Evolutionary conservation across 1,140 invertebrate genomes (phyloP).

Genomic region (Odontomachus brunneus): DNA sequence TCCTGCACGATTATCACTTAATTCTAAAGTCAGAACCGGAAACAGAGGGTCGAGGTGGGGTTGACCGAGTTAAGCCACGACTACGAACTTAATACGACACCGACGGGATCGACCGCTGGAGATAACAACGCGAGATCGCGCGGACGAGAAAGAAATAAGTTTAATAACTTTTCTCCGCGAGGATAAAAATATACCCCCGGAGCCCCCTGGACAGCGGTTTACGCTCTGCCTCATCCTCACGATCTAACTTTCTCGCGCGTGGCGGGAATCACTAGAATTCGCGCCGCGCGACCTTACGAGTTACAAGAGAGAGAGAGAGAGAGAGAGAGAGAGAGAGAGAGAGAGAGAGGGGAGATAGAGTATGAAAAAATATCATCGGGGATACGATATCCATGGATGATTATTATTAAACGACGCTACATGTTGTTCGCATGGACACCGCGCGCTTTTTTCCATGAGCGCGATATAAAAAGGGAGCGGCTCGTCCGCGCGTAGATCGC

Average conservation of each 20-base stretch:
- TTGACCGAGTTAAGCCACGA: neutral
- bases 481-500: conserved; percentile 40
- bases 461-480: conserved; percentile 42
- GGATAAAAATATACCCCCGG: conserved; percentile 11
- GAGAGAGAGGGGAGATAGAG: conserved; percentile 18
- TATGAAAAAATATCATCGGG: conserved; percentile 49
- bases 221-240: neutral
- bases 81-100: neutral
- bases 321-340: neutral
- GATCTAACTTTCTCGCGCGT: neutral
- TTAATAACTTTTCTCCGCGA: conserved; percentile 27
- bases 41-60: neutral
- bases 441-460: conserved; percentile 37
- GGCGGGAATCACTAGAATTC: conserved; percentile 30
- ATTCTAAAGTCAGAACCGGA: neutral
- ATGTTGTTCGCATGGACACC: conserved; percentile 21
- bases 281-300: conserved; percentile 21
- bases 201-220: neutral
- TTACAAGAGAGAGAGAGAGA: conserved; percentile 16
- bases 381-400: conserved; percentile 33
- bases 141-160: neutral
- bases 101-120: neutral
- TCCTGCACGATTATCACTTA: neutral
- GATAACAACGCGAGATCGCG: conserved; percentile 1
- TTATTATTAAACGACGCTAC: conserved; percentile 56